phyloP scores from a whole-genome alignment of 1,140 invertebrate species.

The Drosophila repletoides region DNA sequence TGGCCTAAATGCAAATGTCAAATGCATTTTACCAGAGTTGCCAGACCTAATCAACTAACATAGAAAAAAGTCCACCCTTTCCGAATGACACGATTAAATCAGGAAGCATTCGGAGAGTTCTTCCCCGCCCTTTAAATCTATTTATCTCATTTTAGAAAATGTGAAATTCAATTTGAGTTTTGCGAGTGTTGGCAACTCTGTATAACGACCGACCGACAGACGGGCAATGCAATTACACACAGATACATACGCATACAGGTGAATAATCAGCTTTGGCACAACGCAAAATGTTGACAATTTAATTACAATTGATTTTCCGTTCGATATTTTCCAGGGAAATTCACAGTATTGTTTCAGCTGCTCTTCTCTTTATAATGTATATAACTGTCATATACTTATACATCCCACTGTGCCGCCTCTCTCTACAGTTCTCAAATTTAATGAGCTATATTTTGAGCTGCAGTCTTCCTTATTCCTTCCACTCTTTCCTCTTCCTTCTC shows the following conservation, averaged over 20 bases:
- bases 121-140: constrained; percentile 15
- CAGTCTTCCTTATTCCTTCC: background rate
- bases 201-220: constrained; percentile 20
- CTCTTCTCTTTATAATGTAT: too few relatives aligned
- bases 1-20: constrained; percentile 7
- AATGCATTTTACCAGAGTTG: background rate
- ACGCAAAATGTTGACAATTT: constrained; percentile 70
- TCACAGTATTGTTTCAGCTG: constrained; percentile 49
- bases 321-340: constrained; percentile 79
- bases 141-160: constrained; percentile 54
- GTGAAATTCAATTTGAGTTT: constrained; percentile 58
- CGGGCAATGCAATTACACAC: constrained; percentile 53
- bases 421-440: constrained; percentile 43
- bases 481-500: background rate
- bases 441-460: constrained; percentile 47
- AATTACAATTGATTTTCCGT: constrained; percentile 81
- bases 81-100: constrained; percentile 49
- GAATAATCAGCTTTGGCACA: constrained; percentile 63
- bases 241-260: constrained; percentile 23
- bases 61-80: constrained; percentile 16
- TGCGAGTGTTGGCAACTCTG: constrained; percentile 27
- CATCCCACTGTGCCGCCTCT: background rate
- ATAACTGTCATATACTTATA: constrained; percentile 51
- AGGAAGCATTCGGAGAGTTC: background rate
- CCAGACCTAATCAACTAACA: too few relatives aligned